Base-by-base conservation (phyloP, 2,888 invertebrate species). In the Drosophila paucipuncta region DNA sequence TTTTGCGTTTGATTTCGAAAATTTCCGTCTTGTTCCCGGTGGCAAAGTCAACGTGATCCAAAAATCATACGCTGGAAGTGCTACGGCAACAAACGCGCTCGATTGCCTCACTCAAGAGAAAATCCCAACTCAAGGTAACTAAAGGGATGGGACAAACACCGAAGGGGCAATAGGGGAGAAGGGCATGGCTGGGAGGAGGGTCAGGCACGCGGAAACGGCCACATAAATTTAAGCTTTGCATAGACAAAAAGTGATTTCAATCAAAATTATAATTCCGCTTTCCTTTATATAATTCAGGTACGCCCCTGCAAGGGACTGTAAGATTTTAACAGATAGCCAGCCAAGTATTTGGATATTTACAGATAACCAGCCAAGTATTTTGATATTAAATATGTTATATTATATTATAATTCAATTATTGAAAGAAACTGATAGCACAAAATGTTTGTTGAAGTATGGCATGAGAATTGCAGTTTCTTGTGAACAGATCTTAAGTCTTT, bases 41-140 rank as follows among this genome's bases (percentile, higher is more conserved):
- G 59, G 52, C 33, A 30, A 64, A 43, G 55, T 55, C 58, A 52
- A 59, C 73, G 39, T 58, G 61, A 71, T 49, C 43, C 54, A 16
- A 47, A 28, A 57, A 39, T 2, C 28, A 39, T 76, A 88, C 76
- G 54, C 95, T 96, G 97, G 97, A 97, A 96, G 96, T 96, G 94
- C 95, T 97, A 95, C 95, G 96, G 94, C 96, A 96, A 92, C 97
- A 96, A 94, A 96, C 97, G 94, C 96, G 97, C 95, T 96, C 96
- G 94, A 96, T 97, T 94, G 97, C 97, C 94, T 96, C 96, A 94
- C 96, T 92, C 72, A 92, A 91, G 83, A 92, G 92, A 85, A 92
- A 92, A 91, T 92, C 92, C 74, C 92, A 92, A 85, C 89, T 92
- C 92, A 92, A 93, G 93, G 92, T 93, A 92, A 89, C 73, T 78